Conservation (phyloP, 2,888 invertebrate species). For the Acleris laterana region DNA sequence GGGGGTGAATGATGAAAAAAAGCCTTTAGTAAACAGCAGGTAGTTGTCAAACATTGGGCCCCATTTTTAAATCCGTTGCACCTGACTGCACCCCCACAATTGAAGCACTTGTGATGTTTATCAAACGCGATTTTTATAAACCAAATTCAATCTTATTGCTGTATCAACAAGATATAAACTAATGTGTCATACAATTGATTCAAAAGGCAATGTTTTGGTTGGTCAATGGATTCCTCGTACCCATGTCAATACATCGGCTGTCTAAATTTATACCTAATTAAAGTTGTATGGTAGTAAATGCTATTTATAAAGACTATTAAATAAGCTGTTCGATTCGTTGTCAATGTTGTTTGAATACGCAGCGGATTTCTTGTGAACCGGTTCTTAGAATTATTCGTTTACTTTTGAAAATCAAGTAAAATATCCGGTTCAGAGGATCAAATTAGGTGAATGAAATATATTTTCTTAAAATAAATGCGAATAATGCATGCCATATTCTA, state of each 20-base stretch:
- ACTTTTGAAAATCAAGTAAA: not conserved
- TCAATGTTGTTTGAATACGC: constrained; percentile 33
- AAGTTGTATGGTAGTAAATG: too few species aligned
- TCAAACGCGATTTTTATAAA: constrained; percentile 4
- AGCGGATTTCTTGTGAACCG: constrained; percentile 28
- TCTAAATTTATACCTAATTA: constrained; percentile 1
- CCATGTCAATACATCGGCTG: not conserved
- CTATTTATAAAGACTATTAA: too few species aligned
- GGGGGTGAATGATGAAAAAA: not conserved
- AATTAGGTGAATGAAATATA: not conserved
- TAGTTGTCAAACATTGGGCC: constrained; percentile 53
- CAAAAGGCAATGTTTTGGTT: constrained; percentile 11
- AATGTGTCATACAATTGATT: not conserved
- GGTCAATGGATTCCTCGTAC: constrained; percentile 1
- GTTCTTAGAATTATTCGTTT: too few species aligned
- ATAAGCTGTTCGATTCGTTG: too few species aligned
- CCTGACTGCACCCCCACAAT: constrained; percentile 51
- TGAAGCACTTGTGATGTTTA: constrained; percentile 44
- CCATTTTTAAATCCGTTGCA: constrained; percentile 49
- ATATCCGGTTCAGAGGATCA: constrained; percentile 40
- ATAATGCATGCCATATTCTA: too few species aligned
- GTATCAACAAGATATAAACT: not conserved
- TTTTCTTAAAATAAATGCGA: too few species aligned
- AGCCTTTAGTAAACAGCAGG: constrained; percentile 45
- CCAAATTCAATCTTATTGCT: constrained; percentile 12